Base-by-base conservation (phyloP, 1,140 invertebrate genomes). In the Pararge aegeria region DNA sequence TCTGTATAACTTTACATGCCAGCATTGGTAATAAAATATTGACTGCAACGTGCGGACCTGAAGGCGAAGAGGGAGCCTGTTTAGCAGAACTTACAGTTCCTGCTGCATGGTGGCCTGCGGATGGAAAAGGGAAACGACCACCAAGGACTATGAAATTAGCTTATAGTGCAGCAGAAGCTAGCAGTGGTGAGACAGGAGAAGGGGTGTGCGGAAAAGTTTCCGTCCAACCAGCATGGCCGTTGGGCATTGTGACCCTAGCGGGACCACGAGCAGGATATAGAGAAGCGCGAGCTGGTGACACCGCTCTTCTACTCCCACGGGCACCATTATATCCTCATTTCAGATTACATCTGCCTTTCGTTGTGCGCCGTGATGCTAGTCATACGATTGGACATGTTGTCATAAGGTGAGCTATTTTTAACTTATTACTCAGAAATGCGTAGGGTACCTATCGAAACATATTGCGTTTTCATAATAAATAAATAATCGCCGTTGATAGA, bases 41-140 rank as follows among this genome's bases (percentile, higher is more conserved):
- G 20, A 94, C 94, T 16, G 95, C 96, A 0, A 94, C 95, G 1
- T 98, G 97, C 84, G 96, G 94, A 72, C 96, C 96, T 0, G 95
- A 96, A 78, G 95, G 95, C 2, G 95, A 96, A 66, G 96, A 97
- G 71, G 96, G 96, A 0, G 96, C 97, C 0, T 98, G 97, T 72
- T 90, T 98, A 38, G 96, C 96, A 1, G 95, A 96, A 72, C 56
- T 92, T 29, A 91, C 91, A 0, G 92, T 98, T 6, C 97, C 97
- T 0, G 94, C 95, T 0, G 92, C 93, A 37, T 98, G 97, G 96
- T 98, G 96, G 96, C 94, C 96, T 16, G 92, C 94, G 0, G 92
- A 91, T 66, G 92, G 92, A 6, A 91, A 91, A 27, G 92, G 82
- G 70, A 92, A 81, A 77, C 91, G 80, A 69, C 91, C 87, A 67